These are phyloP conservation scores for Mesitornis unicolor DNA, from an alignment of 2,113 vertebrate genomes.

Conservation along the genomic window DNA sequence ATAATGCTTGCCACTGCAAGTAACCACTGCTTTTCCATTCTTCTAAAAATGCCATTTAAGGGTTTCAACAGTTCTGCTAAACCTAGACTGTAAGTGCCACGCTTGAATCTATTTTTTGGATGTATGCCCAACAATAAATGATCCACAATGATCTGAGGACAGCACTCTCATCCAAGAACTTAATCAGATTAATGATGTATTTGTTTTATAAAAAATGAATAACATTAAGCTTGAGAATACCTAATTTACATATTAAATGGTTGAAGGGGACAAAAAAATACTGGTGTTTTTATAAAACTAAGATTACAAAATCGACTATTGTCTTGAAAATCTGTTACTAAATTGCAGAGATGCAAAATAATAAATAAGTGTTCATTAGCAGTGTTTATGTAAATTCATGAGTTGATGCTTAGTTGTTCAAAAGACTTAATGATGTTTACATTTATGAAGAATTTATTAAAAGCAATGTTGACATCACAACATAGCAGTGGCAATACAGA, in stretches of 20 bases:
- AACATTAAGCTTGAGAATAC: conserved; percentile 80
- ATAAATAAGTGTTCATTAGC: conserved; percentile 71
- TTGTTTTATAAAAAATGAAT: conserved; percentile 90
- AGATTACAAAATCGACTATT: conserved; percentile 75
- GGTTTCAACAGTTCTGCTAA: conserved; percentile 68
- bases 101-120: conserved; percentile 79
- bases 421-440: conserved; percentile 65
- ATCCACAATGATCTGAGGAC: conserved; percentile 81
- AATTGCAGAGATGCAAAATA: conserved; percentile 75
- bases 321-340: conserved; percentile 74
- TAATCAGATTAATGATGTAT: conserved; percentile 95
- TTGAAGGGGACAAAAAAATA: conserved; percentile 77
- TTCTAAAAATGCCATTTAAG: conserved; percentile 66
- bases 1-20: conserved; percentile 58
- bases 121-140: conserved; percentile 77
- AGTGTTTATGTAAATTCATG: conserved; percentile 69
- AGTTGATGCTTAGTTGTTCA: conserved; percentile 46
- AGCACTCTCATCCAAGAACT: conserved; percentile 79
- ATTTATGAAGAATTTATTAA: conserved; percentile 9
- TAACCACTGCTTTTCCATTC: conserved; percentile 57
- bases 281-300: conserved; percentile 67
- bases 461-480: conserved; percentile 20
- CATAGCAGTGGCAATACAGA: conserved; percentile 5
- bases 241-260: conserved; percentile 78
- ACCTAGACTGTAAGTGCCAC: conserved; percentile 72